phyloP scores from a whole-genome alignment of 2,113 vertebrate species.

The Polypterus bichir region DNA sequence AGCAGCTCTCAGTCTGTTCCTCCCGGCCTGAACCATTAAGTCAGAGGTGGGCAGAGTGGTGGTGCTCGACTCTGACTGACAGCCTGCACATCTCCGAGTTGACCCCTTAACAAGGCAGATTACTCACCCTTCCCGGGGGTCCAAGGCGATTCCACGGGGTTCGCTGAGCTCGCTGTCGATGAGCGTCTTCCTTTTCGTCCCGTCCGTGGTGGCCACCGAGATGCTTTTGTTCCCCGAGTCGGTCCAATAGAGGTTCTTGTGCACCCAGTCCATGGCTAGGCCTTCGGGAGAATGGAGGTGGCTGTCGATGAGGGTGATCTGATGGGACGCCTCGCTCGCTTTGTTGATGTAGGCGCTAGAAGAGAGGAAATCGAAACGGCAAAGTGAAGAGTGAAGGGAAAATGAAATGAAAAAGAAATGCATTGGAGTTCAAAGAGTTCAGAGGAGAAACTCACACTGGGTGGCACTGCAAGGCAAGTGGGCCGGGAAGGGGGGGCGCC shows the following conservation, averaged over 20 bases:
- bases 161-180: conserved; percentile 74
- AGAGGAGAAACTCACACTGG: no score
- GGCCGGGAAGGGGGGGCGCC: no score
- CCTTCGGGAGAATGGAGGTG: conserved; percentile 83
- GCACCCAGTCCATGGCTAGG: conserved; percentile 90
- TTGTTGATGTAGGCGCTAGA: conserved; percentile 86
- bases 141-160: conserved; percentile 84
- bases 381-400: background rate
- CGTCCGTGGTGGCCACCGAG: conserved; percentile 80
- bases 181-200: conserved; percentile 72
- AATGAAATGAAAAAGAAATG: background rate
- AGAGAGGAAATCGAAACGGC: conserved; percentile 9
- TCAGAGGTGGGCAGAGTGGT: no score
- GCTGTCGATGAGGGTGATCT: conserved; percentile 73
- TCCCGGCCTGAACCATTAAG: no score
- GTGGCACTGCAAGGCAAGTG: no score
- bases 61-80: background rate
- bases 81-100: background rate
- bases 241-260: conserved; percentile 96
- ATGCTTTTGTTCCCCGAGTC: conserved; percentile 93
- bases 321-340: conserved; percentile 72
- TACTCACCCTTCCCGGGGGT: conserved; percentile 73
- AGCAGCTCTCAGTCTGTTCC: background rate
- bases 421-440: no score
- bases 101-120: background rate